Percentiles rank a stretch among this genome's conserved stretches.
Evolutionary conservation across 1,140 invertebrate species (phyloP).

Genomic region (Lanistes nyassanus): DNA sequence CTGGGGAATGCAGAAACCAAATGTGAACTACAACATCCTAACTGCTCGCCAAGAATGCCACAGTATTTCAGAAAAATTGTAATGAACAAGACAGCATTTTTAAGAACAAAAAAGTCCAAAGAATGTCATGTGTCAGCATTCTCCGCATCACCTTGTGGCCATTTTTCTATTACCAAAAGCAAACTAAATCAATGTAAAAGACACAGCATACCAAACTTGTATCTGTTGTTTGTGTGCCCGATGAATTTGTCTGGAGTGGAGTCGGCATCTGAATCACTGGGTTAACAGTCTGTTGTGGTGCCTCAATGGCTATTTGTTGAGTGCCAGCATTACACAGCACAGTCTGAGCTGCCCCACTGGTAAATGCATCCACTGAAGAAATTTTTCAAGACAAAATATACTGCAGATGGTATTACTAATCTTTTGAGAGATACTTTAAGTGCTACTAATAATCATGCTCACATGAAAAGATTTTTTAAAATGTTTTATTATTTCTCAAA

Average conservation of each 20-base stretch:
- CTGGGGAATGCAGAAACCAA: constrained; percentile 56
- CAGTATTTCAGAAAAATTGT: too few relatives aligned
- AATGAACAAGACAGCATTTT: too few relatives aligned
- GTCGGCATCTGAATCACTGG: constrained; percentile 14
- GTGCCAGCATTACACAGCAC: constrained; percentile 9
- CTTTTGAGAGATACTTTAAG: too few relatives aligned
- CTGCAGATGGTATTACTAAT: not conserved
- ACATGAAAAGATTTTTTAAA: too few relatives aligned
- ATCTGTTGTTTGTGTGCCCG: constrained; percentile 23
- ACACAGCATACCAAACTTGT: constrained; percentile 3
- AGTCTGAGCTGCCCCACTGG: constrained; percentile 14
- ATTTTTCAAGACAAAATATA: not conserved
- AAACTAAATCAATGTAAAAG: not conserved
- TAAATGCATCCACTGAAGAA: constrained; percentile 14
- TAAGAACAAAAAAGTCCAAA: not conserved
- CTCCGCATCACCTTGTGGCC: too few relatives aligned
- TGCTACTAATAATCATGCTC: too few relatives aligned
- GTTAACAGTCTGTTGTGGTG: constrained; percentile 14
- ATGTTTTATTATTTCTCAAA: too few relatives aligned
- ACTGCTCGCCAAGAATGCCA: too few relatives aligned
- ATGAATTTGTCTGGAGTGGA: constrained; percentile 13
- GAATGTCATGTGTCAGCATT: not conserved
- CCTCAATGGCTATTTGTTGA: constrained; percentile 7
- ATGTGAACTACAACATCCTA: not conserved
- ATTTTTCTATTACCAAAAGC: too few relatives aligned